Evolutionary conservation across 2,797 vertebrate genomes (phyloP), one percentile per base, ranked within the genome.

Genomic region (Diglossa cyanea): DNA sequence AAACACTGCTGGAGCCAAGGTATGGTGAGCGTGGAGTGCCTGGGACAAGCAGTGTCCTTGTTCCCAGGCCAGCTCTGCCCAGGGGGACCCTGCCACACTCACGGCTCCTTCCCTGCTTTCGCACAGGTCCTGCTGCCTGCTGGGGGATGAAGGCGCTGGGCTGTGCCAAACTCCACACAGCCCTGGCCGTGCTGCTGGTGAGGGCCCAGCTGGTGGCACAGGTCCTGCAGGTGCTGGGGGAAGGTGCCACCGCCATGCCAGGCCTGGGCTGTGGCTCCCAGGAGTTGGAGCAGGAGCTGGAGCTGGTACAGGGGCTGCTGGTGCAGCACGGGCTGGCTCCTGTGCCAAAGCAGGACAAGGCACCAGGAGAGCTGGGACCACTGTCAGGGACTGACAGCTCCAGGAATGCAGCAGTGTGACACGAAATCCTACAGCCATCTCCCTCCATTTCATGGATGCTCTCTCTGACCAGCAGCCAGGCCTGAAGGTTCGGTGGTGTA

Each of bases 121-220:
- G 53, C 2, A 1, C 91, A 97, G 97, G 54, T 5, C 9, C 70
- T 0, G 5, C 42, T 96, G 86, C 95, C 86, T 11, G 4, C 61
- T 10, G 94, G 89, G 98, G 97, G 96, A 95, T 99, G 94, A 95
- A 97, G 93, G 97, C 98, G 0, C 97, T 98, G 79, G 92, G 94
- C 65, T 97, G 98, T 80, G 96, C 98, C n/a, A 93, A 65, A 63
- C 98, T 99, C 88, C 98, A 98, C 68, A 35, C 73, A 20, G 95
- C 97, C 1, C 71, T 98, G 68, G 96, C 97, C 0, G 80, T 98
- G 53, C 97, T 99, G 91, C 93, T 99, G 24, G 94, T 97, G 79
- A 97, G 97, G 83, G 87, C 94, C 8, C 53, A 0, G 74, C 85
- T 97, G 58, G 25, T 2, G 7, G 68, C 12, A 33, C 73, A 1